Evolutionary conservation across 2,113 vertebrate species (phyloP), one percentile per base, ranked within the genome.

Genomic region (Nymphicus hollandicus): DNA sequence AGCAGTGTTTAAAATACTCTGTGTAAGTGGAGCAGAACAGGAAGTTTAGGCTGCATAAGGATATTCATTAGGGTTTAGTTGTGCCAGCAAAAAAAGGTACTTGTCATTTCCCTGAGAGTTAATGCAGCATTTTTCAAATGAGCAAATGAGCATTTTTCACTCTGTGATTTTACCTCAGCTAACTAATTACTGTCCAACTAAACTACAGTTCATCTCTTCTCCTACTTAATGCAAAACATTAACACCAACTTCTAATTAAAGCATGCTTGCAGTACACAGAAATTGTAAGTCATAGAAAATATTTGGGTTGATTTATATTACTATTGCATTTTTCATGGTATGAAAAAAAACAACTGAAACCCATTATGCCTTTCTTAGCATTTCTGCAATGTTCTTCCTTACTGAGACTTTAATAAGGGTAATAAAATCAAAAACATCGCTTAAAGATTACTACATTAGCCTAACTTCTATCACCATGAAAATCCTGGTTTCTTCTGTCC

Each of bases 61-160:
- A 61, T 90, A 77, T 94, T 88, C 10, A 4, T n/a, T 5, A 76
- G 28, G 81, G 22, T n/a, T 64, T 35, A 66, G 25, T 23, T 49
- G 7, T 19, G 13, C 19, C 27, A 56, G 64, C 6, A 18, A 63
- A 82, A 89, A 68, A 56, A 70, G 15, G 4, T n/a, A 58, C 8
- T 63, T 49, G 17, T 46, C 28, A 72, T 61, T 86, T 81, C 39
- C 9, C 15, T 17, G 58, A 90, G n/a, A 90, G 47, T 90, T 91
- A 94, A 96, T 28, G 39, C 46, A 79, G 73, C n/a, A n/a, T n/a
- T n/a, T n/a, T n/a, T n/a, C n/a, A n/a, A n/a, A n/a, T n/a, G n/a
- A n/a, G n/a, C n/a, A n/a, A n/a, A 90, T 63, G 49, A 85, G 77
- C 52, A 49, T 86, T 96, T 96, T 97, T 93, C 63, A 83, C 80